These are phyloP conservation scores for Beaufortia kweichowensis DNA, from an alignment of 2,113 vertebrate species.

Conservation along the genomic window DNA sequence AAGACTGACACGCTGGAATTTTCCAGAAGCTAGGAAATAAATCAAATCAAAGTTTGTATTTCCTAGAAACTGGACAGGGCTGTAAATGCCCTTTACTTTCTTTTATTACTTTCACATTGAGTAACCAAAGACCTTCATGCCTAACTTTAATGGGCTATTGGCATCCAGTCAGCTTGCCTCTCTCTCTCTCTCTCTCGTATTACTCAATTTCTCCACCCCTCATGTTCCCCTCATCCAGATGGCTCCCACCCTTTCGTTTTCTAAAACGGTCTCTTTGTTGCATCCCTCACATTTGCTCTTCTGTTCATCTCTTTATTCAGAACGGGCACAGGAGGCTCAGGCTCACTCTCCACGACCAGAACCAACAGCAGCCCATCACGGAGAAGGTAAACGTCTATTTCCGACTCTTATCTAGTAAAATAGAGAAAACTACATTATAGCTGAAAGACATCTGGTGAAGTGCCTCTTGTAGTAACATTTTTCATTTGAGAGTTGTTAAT, in stretches of 20 bases:
- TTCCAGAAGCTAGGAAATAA: conserved; percentile 59
- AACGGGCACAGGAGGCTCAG: conserved; percentile 79
- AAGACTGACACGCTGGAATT: conserved; percentile 57
- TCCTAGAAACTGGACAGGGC: conserved; percentile 57
- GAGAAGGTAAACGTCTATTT: conserved; percentile 74
- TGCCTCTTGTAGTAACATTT: background rate
- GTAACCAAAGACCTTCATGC: conserved; percentile 36
- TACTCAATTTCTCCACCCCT: conserved; percentile 70
- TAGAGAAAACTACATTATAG: background rate
- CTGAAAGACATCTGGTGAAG: background rate
- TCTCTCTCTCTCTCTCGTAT: conserved; percentile 43
- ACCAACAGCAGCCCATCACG: conserved; percentile 70
- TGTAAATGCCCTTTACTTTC: conserved; percentile 34
- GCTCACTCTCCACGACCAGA: conserved; percentile 81
- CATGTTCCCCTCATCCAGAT: conserved; percentile 56
- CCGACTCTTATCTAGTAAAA: background rate
- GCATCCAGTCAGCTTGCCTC: conserved; percentile 43
- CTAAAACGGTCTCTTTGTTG: conserved; percentile 43
- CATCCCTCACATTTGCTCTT: conserved; percentile 56
- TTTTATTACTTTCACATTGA: conserved; percentile 45
- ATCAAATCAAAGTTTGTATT: conserved; percentile 66
- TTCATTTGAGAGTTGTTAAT: background rate
- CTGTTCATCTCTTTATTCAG: conserved; percentile 63
- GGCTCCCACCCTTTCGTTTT: conserved; percentile 52
- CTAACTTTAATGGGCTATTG: conserved; percentile 39